Conservation (phyloP, 2,797 vertebrate genomes). For the Megalops cyprinoides region DNA sequence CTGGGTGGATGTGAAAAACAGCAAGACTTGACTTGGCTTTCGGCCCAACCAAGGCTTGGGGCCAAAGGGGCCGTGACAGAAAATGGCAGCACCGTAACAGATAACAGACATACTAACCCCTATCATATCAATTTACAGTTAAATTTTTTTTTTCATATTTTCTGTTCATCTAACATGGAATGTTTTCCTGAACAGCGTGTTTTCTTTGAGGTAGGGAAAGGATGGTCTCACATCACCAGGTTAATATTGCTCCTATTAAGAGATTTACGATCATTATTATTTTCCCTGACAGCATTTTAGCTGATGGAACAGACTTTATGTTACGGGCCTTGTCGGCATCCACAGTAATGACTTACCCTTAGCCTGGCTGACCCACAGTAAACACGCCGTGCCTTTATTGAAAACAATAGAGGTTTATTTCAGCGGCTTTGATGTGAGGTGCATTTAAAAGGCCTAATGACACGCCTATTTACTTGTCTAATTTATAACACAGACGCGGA, state of each 20-base stretch:
- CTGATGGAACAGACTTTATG: slow-evolving; percentile 46
- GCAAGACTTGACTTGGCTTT: no score
- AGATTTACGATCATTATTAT: slow-evolving; percentile 50
- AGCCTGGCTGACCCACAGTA: slow-evolving; percentile 17
- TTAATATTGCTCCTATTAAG: slow-evolving; percentile 41
- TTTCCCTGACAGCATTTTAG: slow-evolving; percentile 46
- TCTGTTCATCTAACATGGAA: slow-evolving; percentile 4
- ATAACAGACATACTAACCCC: background rate
- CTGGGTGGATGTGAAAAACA: no score
- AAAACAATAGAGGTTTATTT: background rate
- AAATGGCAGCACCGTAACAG: slow-evolving; percentile 8
- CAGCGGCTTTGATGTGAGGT: background rate
- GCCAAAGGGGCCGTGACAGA: background rate
- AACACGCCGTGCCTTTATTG: slow-evolving; percentile 13
- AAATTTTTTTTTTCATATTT: background rate
- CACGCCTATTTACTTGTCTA: background rate
- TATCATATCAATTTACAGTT: background rate
- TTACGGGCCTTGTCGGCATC: slow-evolving; percentile 19
- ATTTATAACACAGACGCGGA: background rate
- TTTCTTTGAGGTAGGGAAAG: background rate
- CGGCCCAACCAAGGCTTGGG: no score
- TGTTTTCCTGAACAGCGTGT: slow-evolving; percentile 22
- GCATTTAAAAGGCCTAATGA: background rate
- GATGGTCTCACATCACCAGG: slow-evolving; percentile 16
- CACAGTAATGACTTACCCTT: slow-evolving; percentile 31